A percentile compares a stretch with the other conserved stretches of the same genome.
These are phyloP conservation scores for Thera obeliscata DNA, from an alignment of 2,888 invertebrate species.

Conservation along the genomic window DNA sequence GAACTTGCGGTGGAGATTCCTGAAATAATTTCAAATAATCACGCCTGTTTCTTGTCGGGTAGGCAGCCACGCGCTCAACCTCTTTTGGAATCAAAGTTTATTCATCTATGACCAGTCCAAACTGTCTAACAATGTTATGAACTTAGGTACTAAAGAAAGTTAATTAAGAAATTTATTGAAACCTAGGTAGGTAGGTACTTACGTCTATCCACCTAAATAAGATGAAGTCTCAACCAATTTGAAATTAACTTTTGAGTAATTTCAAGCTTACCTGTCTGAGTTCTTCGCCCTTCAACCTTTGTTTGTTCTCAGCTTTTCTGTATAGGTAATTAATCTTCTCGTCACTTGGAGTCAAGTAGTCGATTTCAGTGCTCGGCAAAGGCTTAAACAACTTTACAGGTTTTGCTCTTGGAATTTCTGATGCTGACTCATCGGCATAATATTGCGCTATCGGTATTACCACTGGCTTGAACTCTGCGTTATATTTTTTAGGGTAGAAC, in stretches of 20 bases:
- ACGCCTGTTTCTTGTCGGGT: not conserved
- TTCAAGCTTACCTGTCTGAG: constrained; percentile 50
- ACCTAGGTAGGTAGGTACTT: not conserved
- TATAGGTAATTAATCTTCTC: constrained; percentile 73
- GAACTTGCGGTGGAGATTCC: constrained; percentile 32
- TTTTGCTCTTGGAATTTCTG: constrained; percentile 74
- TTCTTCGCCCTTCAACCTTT: constrained; percentile 68
- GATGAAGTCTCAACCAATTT: constrained; percentile 24
- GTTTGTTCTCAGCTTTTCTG: constrained; percentile 81
- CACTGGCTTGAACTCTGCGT: constrained; percentile 75
- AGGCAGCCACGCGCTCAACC: too few species aligned
- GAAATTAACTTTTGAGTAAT: constrained; percentile 29
- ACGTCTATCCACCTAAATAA: constrained; percentile 14
- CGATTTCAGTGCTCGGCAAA: constrained; percentile 58
- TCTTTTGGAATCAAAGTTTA: not conserved
- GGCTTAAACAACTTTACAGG: constrained; percentile 70
- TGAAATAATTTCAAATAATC: constrained; percentile 21
- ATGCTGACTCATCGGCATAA: constrained; percentile 57
- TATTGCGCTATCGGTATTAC: constrained; percentile 72
- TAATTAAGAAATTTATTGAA: not conserved
- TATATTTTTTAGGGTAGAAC: constrained; percentile 85
- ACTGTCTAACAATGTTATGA: too few species aligned
- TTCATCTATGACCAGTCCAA: constrained; percentile 3
- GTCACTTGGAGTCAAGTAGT: constrained; percentile 55
- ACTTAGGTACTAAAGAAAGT: too few species aligned